A percentile compares a stretch with the other conserved stretches of the same genome.
Evolutionary conservation across 2,797 vertebrate genomes (phyloP).

Genomic region (Melanotaenia parkinsoni): DNA sequence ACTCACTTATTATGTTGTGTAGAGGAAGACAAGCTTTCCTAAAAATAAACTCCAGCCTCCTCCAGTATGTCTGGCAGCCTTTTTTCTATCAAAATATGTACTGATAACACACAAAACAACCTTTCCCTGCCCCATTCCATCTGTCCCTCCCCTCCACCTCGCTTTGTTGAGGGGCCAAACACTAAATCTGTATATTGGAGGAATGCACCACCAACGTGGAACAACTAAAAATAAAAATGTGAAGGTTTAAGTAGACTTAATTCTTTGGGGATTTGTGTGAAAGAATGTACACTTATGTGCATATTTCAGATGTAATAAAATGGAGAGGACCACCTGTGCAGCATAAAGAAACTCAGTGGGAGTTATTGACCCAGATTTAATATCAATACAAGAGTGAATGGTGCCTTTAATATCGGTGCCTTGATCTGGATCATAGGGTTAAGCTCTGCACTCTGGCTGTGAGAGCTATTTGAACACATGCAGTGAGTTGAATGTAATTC

Average conservation of each 20-base stretch:
- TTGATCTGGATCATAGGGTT: conserved; percentile 58
- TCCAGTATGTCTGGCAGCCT: conserved; percentile 66
- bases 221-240: conserved; percentile 56
- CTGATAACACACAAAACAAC: conserved; percentile 46
- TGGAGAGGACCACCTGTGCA: conserved; percentile 44
- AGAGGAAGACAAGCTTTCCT: conserved; percentile 53
- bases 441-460: conserved; percentile 51
- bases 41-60: conserved; percentile 70
- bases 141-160: conserved; percentile 58
- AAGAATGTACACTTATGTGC: conserved; percentile 15
- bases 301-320: conserved; percentile 28
- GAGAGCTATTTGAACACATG: conserved; percentile 47
- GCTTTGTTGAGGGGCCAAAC: conserved; percentile 56
- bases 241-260: conserved; percentile 30
- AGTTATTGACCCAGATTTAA: conserved; percentile 45
- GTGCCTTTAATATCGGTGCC: conserved; percentile 50
- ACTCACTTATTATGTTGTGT: conserved; percentile 44
- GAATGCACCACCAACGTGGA: conserved; percentile 52
- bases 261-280: conserved; percentile 38
- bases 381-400: conserved; percentile 22
- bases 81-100: conserved; percentile 53
- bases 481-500: conserved; percentile 7
- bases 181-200: conserved; percentile 44
- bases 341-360: conserved; percentile 25
- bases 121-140: conserved; percentile 52